Evolutionary conservation across 1,140 invertebrate species (phyloP), one percentile per base, ranked within the genome.

Genomic region (Tetragnatha versicolor): DNA sequence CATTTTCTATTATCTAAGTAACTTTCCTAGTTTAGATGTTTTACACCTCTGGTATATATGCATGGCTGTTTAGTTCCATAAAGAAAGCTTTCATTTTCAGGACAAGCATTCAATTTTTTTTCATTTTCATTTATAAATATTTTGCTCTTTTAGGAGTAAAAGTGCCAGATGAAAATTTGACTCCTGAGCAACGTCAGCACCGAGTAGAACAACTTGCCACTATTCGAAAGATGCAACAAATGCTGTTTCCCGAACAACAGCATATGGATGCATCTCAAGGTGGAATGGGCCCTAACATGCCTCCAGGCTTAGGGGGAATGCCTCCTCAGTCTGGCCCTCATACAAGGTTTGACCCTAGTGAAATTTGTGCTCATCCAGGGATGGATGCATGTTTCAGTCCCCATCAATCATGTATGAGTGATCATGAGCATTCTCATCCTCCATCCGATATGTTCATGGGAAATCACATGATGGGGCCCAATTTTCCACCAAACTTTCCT

Each of bases 121-220:
- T 47, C 3, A 3, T 47, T 47, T 17, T 47, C 42, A 47, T 47
- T 12, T 2, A 47, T 47, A 17, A 47, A 47, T n/a, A n/a, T 47
- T 47, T 47, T 14, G 33, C 58, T 68, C 25, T 61, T 70, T 37
- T 63, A 80, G 85, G 85, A 45, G 93, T 94, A 12, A 95, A 96
- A 89, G 92, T 96, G 82, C 95, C 95, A 78, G 95, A 98, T 88
- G 96, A 98, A 88, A 96, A 98, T 87, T 88, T 83, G 80, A 99
- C 96, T 68, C 95, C 96, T 29, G 94, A 98, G 86, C 96, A 99
- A 86, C 89, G 94, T 65, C 94, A 96, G 73, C 94, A 96, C 83
- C 89, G 96, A 69, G 95, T 97, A 86, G 94, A 95, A 84, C 93
- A 96, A 82, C 87, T 98, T 29, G 95, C 95, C 5, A 95, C 92